Base-by-base conservation (phyloP, 2,797 vertebrate genomes). In the Saxicola maurus region DNA sequence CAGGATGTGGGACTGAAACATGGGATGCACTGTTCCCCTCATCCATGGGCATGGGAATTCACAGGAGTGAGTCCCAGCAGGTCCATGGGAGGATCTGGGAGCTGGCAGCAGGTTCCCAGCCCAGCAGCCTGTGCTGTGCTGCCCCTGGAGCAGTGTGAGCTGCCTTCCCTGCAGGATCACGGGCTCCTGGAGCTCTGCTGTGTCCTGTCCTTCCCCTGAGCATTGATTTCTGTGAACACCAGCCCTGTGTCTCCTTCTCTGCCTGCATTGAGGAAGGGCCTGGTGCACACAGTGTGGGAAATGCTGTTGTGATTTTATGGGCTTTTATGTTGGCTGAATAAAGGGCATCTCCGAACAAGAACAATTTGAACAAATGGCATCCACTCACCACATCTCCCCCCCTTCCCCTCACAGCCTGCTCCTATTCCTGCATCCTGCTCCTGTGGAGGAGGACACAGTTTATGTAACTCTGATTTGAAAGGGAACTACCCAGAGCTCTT, bases 261-360 rank as follows among this genome's bases (percentile, higher is more conserved):
- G 79, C 64, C 84, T 76, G 64, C 12, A 2, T 40, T 66, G 13
- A 21, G 74, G 86, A 76, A 43, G 61, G 48, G 71, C 48, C 56
- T n/a, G 35, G 65, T 91, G 86, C 68, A 56, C 81, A 17, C 69
- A 40, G 35, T 24, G 64, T 68, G 57, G 72, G 66, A 75, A 78
- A 78, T 16, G 66, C 77, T 46, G 0, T 28, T 80, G 68, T 78
- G 86, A 24, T 68, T 87, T 89, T 37, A 27, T 20, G 86, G 38
- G 75, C 64, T 86, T 86, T 93, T 48, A 37, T 84, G 74, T 46
- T 79, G 74, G 24, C 51, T 82, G 86, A 59, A 81, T 40, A 81
- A 75, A 92, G 91, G 56, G 49, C 45, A 37, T 13, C 45, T 67
- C 74, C 73, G 46, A 31, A 37, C 42, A 37, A 42, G 76, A 76